Evolutionary conservation across 2,888 invertebrate species (phyloP).

Genomic region (Neoitamus cyanurus): DNA sequence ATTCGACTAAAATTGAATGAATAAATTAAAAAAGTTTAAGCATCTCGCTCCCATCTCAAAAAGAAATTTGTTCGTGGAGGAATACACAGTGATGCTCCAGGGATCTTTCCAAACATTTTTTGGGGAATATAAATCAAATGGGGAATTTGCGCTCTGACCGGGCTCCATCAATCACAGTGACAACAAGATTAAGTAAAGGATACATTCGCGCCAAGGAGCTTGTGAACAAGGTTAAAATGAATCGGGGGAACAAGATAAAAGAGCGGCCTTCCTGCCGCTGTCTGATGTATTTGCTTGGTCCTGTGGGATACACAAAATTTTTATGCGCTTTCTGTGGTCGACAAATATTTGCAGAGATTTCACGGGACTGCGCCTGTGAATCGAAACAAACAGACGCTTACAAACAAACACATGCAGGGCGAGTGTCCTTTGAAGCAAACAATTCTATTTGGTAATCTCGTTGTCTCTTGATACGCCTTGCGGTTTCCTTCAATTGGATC

Average conservation of each 20-base stretch:
- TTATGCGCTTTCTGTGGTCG: conserved; percentile 11
- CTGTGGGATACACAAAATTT: conserved; percentile 13
- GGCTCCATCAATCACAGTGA: conserved; percentile 37
- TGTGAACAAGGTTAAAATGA: conserved; percentile 22
- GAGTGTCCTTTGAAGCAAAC: background rate
- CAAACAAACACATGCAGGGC: background rate
- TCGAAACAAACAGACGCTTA: background rate
- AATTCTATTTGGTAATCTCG: conserved; percentile 39
- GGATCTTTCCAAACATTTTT: background rate
- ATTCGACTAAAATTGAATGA: too few species aligned
- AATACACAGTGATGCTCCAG: too few species aligned
- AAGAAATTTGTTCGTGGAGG: too few species aligned
- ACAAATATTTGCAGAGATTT: conserved; percentile 45
- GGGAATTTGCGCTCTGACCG: background rate
- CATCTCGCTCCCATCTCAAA: too few species aligned
- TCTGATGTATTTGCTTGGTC: background rate
- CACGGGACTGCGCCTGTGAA: conserved; percentile 4
- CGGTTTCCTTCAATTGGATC: conserved; percentile 38
- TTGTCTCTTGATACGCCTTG: conserved; percentile 43
- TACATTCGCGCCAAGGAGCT: background rate
- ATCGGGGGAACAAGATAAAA: conserved; percentile 9
- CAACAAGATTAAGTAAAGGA: conserved; percentile 34
- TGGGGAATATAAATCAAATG: background rate
- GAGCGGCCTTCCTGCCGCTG: conserved; percentile 2
- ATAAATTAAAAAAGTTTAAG: too few species aligned